Evolutionary conservation across 2,888 invertebrate genomes (phyloP), one percentile per base, ranked within the genome.

Genomic region (Rhodophaea formosa): DNA sequence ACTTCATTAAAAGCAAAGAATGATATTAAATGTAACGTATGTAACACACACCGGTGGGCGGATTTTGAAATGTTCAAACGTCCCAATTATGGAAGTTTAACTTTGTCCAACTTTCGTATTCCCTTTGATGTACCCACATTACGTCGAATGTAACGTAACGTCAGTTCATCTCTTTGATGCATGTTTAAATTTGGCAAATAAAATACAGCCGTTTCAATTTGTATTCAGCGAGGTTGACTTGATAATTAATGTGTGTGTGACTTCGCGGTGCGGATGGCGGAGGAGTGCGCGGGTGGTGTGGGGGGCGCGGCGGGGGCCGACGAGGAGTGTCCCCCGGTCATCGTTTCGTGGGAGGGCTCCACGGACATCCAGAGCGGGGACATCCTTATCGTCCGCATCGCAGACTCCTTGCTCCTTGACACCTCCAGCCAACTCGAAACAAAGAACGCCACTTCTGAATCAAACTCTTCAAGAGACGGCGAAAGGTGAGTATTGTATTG

Each of bases 311-410:
- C 66, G 64, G 71, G 74, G 64, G 67, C 69, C 58, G 91, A 86
- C 61, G 91, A 88, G 63, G 92, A 92, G 66, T 93, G 93, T 69
- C 86, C 90, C 65, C 92, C 93, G 65, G 91, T 92, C 84, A 86
- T 93, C 68, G 88, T 93, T 65, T 93, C 93, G 60, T 95, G 94
- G 94, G 93, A 94, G 74, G 94, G 93, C 51, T 86, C 93, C 60
- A 93, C 93, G 39, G 94, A 94, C 82, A 94, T 95, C 67, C 95
- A 95, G 82, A 94, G 93, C 65, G 95, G 95, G 15, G 95, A 95
- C 84, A 94, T 95, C 68, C 92, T 95, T 68, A 92, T 95, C 77
- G 94, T 95, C 51, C 93, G 94, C 81, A 94, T 95, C 82, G 93
- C 94, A 70, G 94, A 95, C 81, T 88, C 93, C 57, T 83, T 92